phyloP scores from a whole-genome alignment of 2,113 vertebrate species.

The Castor canadensis region DNA sequence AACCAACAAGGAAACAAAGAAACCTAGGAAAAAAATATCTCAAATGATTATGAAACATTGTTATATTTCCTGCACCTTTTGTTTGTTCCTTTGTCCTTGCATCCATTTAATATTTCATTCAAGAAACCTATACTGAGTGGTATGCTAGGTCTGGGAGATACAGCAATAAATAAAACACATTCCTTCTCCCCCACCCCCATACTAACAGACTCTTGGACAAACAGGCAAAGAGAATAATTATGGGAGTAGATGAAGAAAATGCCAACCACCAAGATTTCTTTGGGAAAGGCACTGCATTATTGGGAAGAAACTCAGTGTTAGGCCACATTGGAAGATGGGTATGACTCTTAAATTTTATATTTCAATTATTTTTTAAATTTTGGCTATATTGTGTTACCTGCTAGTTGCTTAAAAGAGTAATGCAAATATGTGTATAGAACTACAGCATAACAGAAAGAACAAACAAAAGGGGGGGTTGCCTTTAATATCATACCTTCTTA shows the following conservation, averaged over 20 bases:
- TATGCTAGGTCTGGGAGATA: not conserved
- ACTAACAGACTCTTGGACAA: not conserved
- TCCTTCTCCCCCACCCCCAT: not conserved
- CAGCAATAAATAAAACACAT: not conserved
- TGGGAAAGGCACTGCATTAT: not conserved
- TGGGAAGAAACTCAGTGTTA: not conserved
- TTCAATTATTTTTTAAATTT: not conserved
- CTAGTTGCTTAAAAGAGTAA: constrained; percentile 1
- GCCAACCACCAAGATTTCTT: not conserved
- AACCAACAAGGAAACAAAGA: too few species aligned
- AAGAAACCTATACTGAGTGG: not conserved
- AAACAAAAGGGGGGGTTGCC: too few species aligned
- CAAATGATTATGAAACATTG: not conserved
- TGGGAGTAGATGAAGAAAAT: not conserved
- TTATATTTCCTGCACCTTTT: not conserved
- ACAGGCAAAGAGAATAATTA: constrained; percentile 16
- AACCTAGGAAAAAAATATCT: not conserved
- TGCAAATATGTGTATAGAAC: not conserved
- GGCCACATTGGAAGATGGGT: not conserved
- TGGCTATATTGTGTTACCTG: not conserved
- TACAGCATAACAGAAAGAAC: not conserved
- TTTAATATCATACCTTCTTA: not conserved
- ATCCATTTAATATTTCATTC: not conserved
- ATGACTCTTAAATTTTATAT: not conserved
- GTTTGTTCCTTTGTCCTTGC: not conserved